phyloP scores from a whole-genome alignment of 37 sponge, comb jelly and placozoan genomes.

The Geodia barretti region DNA sequence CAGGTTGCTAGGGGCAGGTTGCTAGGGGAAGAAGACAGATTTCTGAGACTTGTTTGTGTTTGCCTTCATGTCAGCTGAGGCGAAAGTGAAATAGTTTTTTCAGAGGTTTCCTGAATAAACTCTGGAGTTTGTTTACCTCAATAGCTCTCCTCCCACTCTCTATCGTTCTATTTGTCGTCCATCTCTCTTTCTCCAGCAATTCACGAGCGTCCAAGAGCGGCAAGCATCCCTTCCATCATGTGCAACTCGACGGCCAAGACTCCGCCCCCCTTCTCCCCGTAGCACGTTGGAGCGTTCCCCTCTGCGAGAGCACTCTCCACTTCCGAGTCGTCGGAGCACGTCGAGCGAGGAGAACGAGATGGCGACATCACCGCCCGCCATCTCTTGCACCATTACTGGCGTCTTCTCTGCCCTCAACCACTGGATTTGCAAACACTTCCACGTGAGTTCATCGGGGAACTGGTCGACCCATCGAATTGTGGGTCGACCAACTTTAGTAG shows the following conservation, averaged over 20 bases:
- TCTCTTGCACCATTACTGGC: conserved; percentile 20
- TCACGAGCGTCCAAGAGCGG: not conserved
- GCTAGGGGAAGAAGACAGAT: too few species aligned
- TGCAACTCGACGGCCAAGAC: not conserved
- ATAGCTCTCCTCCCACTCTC: not conserved
- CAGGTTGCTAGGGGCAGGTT: not conserved
- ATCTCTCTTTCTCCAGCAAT: not conserved
- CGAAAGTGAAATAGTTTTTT: not conserved
- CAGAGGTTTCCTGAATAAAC: not conserved
- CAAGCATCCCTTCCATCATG: not conserved
- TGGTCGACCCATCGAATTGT: not conserved
- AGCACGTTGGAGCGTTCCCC: not conserved
- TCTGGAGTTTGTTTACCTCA: not conserved
- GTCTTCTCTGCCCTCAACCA: conserved; percentile 68
- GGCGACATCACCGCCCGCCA: not conserved
- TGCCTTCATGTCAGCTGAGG: not conserved
- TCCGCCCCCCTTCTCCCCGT: not conserved
- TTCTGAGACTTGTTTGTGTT: too few species aligned
- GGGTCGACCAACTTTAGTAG: not conserved
- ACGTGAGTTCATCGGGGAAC: conserved; percentile 37
- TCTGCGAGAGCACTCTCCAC: not conserved
- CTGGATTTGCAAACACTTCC: conserved; percentile 72
- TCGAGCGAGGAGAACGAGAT: not conserved
- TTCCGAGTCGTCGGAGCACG: not conserved
- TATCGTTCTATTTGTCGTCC: not conserved